These are phyloP conservation scores for Lepas anatifera DNA, from an alignment of 2,888 invertebrate genomes.

Conservation along the genomic window DNA sequence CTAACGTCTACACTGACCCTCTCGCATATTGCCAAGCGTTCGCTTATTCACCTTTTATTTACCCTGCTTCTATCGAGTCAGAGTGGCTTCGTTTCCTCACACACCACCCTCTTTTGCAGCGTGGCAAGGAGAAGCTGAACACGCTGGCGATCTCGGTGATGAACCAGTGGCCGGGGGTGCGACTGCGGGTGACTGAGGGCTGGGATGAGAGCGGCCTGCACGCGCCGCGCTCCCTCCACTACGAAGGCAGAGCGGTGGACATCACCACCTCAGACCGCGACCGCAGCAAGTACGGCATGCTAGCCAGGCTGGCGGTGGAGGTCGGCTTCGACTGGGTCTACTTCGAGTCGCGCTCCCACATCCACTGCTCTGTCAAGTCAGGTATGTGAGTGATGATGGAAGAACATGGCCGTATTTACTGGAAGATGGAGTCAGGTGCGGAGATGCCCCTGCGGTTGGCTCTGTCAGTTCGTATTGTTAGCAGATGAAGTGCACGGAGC, in stretches of 20 bases:
- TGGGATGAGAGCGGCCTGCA: slow-evolving; percentile 81
- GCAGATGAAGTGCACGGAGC: too few relatives aligned
- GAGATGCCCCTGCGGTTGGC: too few relatives aligned
- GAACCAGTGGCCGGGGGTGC: slow-evolving; percentile 96
- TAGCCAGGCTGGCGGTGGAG: slow-evolving; percentile 87
- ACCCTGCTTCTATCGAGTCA: too few relatives aligned
- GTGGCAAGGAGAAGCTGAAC: slow-evolving; percentile 90
- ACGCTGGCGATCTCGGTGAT: slow-evolving; percentile 89
- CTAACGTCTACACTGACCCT: too few relatives aligned
- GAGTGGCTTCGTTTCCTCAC: too few relatives aligned
- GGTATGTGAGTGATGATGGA: too few relatives aligned
- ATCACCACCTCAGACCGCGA: slow-evolving; percentile 89
- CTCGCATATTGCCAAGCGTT: too few relatives aligned
- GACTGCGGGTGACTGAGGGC: slow-evolving; percentile 82
- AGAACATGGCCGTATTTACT: too few relatives aligned
- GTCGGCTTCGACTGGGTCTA: slow-evolving; percentile 99
- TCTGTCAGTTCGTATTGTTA: too few relatives aligned
- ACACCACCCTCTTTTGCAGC: slow-evolving; percentile 48
- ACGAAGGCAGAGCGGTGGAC: slow-evolving; percentile 93
- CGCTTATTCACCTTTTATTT: too few relatives aligned
- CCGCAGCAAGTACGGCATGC: slow-evolving; percentile 86
- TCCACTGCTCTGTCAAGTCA: slow-evolving; percentile 95
- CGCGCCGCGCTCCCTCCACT: slow-evolving; percentile 73
- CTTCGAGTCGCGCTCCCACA: slow-evolving; percentile 86
- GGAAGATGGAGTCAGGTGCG: too few relatives aligned